These are phyloP conservation scores for Xyrauchen texanus DNA, from an alignment of 2,113 vertebrate genomes.

Conservation along the genomic window DNA sequence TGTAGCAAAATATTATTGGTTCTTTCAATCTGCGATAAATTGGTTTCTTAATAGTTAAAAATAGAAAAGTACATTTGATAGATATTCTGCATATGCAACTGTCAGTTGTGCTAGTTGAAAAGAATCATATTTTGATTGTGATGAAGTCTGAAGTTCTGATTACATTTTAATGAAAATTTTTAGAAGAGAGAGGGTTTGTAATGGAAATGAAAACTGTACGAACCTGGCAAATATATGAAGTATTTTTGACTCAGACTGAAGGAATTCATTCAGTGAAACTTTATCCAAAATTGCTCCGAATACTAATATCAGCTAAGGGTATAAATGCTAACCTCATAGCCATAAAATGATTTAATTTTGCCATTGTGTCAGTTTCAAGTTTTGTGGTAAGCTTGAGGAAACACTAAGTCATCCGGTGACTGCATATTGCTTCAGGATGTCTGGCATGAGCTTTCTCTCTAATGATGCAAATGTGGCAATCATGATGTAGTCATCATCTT, in stretches of 20 bases:
- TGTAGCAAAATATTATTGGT: neutral
- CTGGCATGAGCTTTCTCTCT: too few relatives aligned
- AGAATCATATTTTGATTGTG: too few relatives aligned
- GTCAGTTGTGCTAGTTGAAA: neutral
- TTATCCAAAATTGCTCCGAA: conserved; percentile 24
- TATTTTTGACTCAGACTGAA: conserved; percentile 25
- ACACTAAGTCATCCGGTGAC: neutral
- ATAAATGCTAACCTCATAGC: conserved; percentile 23
- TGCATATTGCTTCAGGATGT: neutral
- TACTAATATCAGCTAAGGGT: neutral
- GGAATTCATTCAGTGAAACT: conserved; percentile 21
- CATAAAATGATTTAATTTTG: conserved; percentile 8
- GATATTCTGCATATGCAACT: too few relatives aligned
- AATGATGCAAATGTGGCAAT: too few relatives aligned
- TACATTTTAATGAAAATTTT: neutral
- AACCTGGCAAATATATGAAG: conserved; percentile 2
- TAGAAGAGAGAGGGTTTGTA: neutral
- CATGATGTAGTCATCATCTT: neutral
- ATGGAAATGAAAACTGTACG: conserved; percentile 6
- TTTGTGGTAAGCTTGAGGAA: conserved; percentile 1
- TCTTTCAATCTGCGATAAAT: neutral
- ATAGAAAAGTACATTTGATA: neutral
- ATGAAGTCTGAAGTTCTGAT: neutral
- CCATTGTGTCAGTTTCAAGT: conserved; percentile 12
- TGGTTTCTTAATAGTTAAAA: neutral